Conservation (phyloP, 2,797 vertebrate genomes). For the Aeoliscus strigatus region DNA sequence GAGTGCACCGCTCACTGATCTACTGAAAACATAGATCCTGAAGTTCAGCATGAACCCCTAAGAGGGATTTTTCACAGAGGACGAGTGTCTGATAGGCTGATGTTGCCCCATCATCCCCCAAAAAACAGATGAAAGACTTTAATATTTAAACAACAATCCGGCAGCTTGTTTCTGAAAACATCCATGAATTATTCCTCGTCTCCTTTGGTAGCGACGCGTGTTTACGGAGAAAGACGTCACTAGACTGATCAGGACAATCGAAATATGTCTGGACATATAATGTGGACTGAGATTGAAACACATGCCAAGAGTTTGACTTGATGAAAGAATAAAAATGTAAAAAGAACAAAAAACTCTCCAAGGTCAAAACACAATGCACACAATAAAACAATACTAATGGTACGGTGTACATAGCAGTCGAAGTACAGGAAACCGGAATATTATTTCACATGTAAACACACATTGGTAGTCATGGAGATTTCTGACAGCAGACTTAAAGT, state of each 20-base stretch:
- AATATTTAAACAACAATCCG: conserved; percentile 58
- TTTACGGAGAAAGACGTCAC: conserved; percentile 5
- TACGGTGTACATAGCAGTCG: too few relatives aligned
- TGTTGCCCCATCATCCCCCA: conserved; percentile 36
- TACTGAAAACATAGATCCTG: not conserved
- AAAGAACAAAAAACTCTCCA: too few relatives aligned
- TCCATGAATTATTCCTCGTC: conserved; percentile 35
- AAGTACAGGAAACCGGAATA: too few relatives aligned
- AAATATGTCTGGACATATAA: conserved; percentile 15
- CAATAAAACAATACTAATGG: too few relatives aligned
- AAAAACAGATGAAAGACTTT: conserved; percentile 23
- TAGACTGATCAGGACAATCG: conserved; percentile 19
- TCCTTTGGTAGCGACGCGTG: conserved; percentile 19
- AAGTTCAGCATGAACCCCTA: not conserved
- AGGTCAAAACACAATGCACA: conserved; percentile 1
- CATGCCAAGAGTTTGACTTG: too few relatives aligned
- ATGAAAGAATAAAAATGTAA: too few relatives aligned
- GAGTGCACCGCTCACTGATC: conserved; percentile 13
- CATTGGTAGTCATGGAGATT: too few relatives aligned
- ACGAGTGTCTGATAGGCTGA: too few relatives aligned
- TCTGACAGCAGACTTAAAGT: too few relatives aligned
- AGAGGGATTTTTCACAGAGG: too few relatives aligned
- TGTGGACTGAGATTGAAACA: not conserved
- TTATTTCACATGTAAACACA: too few relatives aligned
- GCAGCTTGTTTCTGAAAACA: conserved; percentile 30